Percentiles rank a stretch among this genome's conserved stretches.
phyloP scores from a whole-genome alignment of 2,797 vertebrate species.

The Eulemur rubriventer region DNA sequence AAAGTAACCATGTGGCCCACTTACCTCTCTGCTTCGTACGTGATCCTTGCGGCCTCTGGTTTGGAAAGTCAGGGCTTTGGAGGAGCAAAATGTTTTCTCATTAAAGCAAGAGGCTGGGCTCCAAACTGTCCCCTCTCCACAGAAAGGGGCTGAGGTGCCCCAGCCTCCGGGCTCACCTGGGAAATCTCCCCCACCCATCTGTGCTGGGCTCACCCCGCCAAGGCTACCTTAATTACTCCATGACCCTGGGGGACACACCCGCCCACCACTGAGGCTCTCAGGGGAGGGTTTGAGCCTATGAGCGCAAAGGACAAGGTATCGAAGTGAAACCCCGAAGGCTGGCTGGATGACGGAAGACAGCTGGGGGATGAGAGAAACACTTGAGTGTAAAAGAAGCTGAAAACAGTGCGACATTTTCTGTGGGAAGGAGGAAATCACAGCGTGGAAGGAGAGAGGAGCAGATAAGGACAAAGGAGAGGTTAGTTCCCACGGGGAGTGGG shows the following conservation, averaged over 20 bases:
- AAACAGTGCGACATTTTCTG: background rate
- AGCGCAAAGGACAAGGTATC: background rate
- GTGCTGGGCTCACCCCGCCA: background rate
- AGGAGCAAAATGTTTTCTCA: background rate
- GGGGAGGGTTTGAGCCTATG: background rate
- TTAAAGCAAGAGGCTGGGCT: background rate
- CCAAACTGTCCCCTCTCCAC: background rate
- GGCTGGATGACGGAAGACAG: background rate
- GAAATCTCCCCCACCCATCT: background rate
- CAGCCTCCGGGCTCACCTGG: background rate
- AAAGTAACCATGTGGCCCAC: background rate
- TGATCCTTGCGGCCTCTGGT: background rate
- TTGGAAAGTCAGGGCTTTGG: background rate
- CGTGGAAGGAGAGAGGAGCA: background rate
- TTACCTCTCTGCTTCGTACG: background rate
- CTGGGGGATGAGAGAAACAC: background rate
- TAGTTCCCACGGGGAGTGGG: background rate
- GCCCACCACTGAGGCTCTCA: background rate
- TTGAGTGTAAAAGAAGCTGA: background rate
- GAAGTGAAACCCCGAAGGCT: background rate
- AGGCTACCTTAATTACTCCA: background rate
- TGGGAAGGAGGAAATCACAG: background rate
- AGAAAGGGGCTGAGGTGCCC: background rate
- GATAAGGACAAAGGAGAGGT: background rate
- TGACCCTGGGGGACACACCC: background rate